Base-by-base conservation (phyloP, 2,113 vertebrate species). In the Pygoscelis antarcticus region DNA sequence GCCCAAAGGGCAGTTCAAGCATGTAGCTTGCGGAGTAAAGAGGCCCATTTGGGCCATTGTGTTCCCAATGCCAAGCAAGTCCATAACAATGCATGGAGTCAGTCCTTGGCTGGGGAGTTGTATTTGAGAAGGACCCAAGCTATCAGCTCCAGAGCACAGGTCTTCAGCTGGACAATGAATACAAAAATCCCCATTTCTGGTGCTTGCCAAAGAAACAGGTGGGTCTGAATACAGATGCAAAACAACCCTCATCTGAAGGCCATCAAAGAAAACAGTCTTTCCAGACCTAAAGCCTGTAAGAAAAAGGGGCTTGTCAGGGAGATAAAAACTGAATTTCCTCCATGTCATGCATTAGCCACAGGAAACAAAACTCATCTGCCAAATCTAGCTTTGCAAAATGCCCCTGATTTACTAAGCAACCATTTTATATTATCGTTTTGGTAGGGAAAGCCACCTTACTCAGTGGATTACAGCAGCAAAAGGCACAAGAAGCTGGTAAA, bases 201-300 rank as follows among this genome's bases (percentile, higher is more conserved):
- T 30, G 55, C 55, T 70, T 19, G 30, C 77, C 4, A 4, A 27
- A 82, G 86, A 42, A 57, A 25, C 65, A 40, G 80, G 93, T 65
- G 91, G 81, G 34, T 4, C 36, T 79, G 81, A 71, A 95, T 89
- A 32, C 57, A 91, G 74, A 92, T 91, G 95, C 78, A 95, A 97
- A 95, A 70, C 89, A 68, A 75, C 55, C 44, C 76, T 36, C 69
- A 25, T 44, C 47, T 6, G 8, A 13, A 46, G 49, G 66, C 92
- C 82, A 22, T 85, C 77, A 46, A 40, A 38, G 72, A 40, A 94
- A 25, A 4, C 69, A 0, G 27, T 2, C 40, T 42, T 69, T n/a
- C 27, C 87, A 89, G 83, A 54, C 54, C 15, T 8, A 23, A 51
- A 83, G 30, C 14, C 76, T 49, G 2, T 2, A 9, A 25, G 32